phyloP scores from a whole-genome alignment of 2,888 invertebrate genomes.

The Schizaphis graminum region DNA sequence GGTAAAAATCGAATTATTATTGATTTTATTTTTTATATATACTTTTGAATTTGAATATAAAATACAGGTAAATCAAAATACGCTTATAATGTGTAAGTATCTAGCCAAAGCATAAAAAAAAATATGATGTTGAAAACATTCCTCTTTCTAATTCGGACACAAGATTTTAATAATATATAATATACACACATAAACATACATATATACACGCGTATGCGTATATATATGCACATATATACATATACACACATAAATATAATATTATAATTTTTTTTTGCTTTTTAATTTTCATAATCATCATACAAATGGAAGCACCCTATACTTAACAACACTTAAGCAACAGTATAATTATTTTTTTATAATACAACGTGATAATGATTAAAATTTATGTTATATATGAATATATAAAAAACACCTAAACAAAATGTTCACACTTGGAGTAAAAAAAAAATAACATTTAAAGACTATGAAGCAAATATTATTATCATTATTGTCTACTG shows the following conservation, averaged over 20 bases:
- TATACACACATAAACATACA: conserved; percentile 17
- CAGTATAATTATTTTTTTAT: conserved; percentile 53
- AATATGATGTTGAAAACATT: conserved; percentile 51
- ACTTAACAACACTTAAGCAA: conserved; percentile 59
- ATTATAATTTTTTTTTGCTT: conserved; percentile 35
- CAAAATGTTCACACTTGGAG: conserved; percentile 55
- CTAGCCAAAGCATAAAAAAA: conserved; percentile 61
- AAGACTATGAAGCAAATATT: conserved; percentile 37
- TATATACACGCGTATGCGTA: neutral
- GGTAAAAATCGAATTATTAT: neutral
- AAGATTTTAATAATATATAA: conserved; percentile 50
- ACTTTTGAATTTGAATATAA: conserved; percentile 12
- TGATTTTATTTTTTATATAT: neutral
- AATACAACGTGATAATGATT: conserved; percentile 49
- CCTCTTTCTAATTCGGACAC: conserved; percentile 64
- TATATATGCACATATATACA: neutral
- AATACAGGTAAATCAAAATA: conserved; percentile 45
- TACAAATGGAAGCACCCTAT: conserved; percentile 64
- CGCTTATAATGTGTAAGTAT: conserved; percentile 43
- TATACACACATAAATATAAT: neutral
- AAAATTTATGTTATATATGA: conserved; percentile 20
- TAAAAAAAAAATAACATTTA: conserved; percentile 13
- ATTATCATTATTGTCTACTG: conserved; percentile 7
- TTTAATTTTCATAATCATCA: conserved; percentile 34
- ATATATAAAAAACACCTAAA: conserved; percentile 32